These are phyloP conservation scores for Drosophila nigricruria DNA, from an alignment of 2,888 invertebrate genomes.

Conservation along the genomic window DNA sequence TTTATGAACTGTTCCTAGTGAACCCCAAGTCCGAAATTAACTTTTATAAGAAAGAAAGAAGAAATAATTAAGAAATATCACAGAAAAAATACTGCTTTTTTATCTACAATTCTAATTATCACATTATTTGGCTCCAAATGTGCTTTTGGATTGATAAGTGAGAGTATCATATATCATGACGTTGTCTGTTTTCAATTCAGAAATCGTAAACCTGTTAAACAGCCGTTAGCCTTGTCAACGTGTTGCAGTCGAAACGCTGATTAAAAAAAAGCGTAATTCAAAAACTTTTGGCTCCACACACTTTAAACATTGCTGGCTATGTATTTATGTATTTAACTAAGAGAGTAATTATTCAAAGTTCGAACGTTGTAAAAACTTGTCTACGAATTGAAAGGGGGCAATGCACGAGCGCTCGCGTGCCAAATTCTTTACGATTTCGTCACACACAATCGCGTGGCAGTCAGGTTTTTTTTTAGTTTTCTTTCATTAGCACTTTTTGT, in stretches of 20 bases:
- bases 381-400: conserved; percentile 15
- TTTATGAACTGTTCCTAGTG: background rate
- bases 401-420: conserved; percentile 49
- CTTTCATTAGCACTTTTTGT: conserved; percentile 2
- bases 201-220: conserved; percentile 29
- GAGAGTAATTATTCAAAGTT: conserved; percentile 13
- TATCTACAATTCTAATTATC: conserved; percentile 15
- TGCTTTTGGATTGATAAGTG: conserved; percentile 16
- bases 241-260: conserved; percentile 1
- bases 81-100: background rate
- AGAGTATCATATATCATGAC: conserved; percentile 14
- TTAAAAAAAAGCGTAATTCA: background rate
- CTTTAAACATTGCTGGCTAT: background rate
- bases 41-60: background rate
- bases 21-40: background rate
- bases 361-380: conserved; percentile 18
- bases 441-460: conserved; percentile 53
- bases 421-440: conserved; percentile 56
- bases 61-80: background rate
- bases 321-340: background rate
- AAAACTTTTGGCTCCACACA: background rate
- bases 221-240: conserved; percentile 29
- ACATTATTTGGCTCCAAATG: background rate
- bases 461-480: conserved; percentile 6
- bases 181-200: conserved; percentile 18